Base-by-base conservation (phyloP, 2,888 invertebrate species). In the Agrochola lychnidis region DNA sequence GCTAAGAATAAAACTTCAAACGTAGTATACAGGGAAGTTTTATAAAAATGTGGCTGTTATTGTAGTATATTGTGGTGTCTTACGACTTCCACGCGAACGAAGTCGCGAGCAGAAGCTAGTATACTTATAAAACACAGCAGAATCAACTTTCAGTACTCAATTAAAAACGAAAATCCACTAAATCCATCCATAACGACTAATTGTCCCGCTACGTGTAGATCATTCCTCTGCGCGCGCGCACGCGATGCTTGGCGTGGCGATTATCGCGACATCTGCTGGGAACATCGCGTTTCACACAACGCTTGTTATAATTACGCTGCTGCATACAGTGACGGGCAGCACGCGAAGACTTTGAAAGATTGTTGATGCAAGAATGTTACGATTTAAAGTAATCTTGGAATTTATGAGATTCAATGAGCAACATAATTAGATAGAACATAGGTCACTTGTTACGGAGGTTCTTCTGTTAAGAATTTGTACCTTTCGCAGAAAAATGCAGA, bases 251-350 rank as follows among this genome's bases (percentile, higher is more conserved):
- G 36, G 77, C 87, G 81, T 85, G 78, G 87, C 73, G 88, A 87
- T 87, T 88, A 87, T 87, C 90, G 88, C 88, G 89, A 87, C 91
- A 92, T 92, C 92, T 88, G 84, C 86, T 92, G 92, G 89, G 91
- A 92, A 92, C 83, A 86, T 86, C 88, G 79, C 83, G 82, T 79
- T 88, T 89, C 91, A 89, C 89, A 90, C 89, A 89, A 89, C 76
- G 86, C 80, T 83, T 82, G 79, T 85, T 82, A 84, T 89, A 90
- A 89, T 89, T 88, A 85, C 81, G 30, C 56, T 61, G 73, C 19
- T 61, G 61, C 53, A 63, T 45, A 64, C 71, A 78, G 68, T 82
- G 88, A 88, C 57, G 73, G 69, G 40, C 64, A 64, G 74, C 88
- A 82, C 78, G 88, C 87, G 74, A 86, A 40, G 66, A 61, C 40